Evolutionary conservation across 2,113 vertebrate species (phyloP), one percentile per base, ranked within the genome.

Genomic region (Polyodon spathula): DNA sequence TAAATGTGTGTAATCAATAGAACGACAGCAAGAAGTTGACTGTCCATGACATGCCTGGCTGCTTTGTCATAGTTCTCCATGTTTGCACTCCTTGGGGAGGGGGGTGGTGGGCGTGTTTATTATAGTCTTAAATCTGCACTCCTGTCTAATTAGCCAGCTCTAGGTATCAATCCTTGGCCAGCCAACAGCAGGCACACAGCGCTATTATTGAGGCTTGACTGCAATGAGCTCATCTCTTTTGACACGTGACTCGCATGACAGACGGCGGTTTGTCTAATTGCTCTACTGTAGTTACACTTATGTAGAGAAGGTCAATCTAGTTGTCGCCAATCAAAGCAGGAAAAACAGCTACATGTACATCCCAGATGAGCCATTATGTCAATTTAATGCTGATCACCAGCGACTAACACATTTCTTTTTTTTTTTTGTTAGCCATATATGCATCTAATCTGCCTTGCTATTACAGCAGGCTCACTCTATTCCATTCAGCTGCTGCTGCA

Each of bases 261-360:
- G 62, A 69, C 15, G 54, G 64, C 58, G 11, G 69, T 78, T 76
- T 78, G 64, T 79, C 64, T 81, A 79, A 83, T 85, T 81, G 73
- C 67, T 77, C 15, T 66, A 39, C 63, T 68, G 53, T 72, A 74
- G 73, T 81, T 80, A 78, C 69, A 76, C 66, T 83, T 84, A 79
- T 53, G 69, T 63, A 74, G 72, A 76, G 82, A 86, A 86, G 82
- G 80, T 86, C 78, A 79, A 61, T 76, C 63, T 80, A 74, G 76
- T 83, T 67, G 71, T 77, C 77, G 76, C 74, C 76, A 84, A 76
- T 85, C 86, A 83, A 78, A 74, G 66, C 64, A 67, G 4, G 43
- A 71, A 78, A 54, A 11, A 76, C 83, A 73, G 73, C 71, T 68
- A 59, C 2, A 6, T 80, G 82, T 82, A 67, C 74, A 75, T 66